phyloP scores from a whole-genome alignment of 1,140 invertebrate genomes.

The Euwallacea fornicatus region DNA sequence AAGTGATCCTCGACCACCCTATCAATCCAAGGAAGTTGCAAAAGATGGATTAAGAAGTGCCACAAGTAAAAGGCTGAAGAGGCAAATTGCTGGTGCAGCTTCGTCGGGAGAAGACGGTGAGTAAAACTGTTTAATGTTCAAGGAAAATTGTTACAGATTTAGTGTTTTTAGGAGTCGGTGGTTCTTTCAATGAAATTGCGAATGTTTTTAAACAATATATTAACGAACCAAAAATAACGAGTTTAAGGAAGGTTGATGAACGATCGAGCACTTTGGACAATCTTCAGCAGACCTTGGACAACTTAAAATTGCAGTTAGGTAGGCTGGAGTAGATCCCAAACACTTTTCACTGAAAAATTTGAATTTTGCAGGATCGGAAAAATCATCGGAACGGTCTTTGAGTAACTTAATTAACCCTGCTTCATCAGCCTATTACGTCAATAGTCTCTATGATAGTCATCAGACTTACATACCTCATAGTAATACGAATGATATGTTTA shows the following conservation, averaged over 20 bases:
- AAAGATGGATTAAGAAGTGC: background rate
- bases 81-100: background rate
- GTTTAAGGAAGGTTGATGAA: too few species aligned
- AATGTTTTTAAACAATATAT: background rate
- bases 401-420: background rate
- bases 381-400: background rate
- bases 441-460: background rate
- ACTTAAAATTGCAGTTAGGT: constrained; percentile 44
- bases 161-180: background rate
- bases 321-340: constrained; percentile 18
- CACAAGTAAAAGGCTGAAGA: background rate
- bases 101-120: background rate
- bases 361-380: constrained; percentile 32
- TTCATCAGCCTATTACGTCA: constrained; percentile 4
- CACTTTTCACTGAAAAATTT: constrained; percentile 24
- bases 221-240: too few species aligned
- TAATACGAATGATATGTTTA: constrained; percentile 39
- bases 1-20: background rate
- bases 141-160: background rate
- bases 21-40: background rate
- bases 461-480: background rate
- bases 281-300: constrained; percentile 32
- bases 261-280: constrained; percentile 20
- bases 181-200: background rate
- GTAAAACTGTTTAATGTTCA: constrained; percentile 23